These are phyloP conservation scores for Scaptomyza hsui DNA, from an alignment of 1,140 invertebrate species.

Conservation along the genomic window DNA sequence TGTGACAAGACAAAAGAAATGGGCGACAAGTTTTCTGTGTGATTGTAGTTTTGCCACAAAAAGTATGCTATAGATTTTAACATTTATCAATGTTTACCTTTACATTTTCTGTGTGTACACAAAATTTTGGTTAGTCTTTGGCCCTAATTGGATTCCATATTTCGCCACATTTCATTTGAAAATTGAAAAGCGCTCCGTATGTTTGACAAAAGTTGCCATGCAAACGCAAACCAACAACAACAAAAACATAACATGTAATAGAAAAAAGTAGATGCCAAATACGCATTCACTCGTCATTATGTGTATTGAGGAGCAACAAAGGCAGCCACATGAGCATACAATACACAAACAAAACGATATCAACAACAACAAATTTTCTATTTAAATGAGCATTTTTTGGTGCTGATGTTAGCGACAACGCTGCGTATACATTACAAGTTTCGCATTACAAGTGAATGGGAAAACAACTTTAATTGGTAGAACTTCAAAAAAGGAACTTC, in stretches of 20 bases:
- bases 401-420: constrained; percentile 18
- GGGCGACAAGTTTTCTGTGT: neutral
- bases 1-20: neutral
- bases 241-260: constrained; percentile 15
- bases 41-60: neutral
- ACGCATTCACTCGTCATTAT: constrained; percentile 34
- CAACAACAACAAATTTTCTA: constrained; percentile 33
- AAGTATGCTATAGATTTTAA: constrained; percentile 10
- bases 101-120: constrained; percentile 11
- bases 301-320: neutral
- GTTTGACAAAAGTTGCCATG: constrained; percentile 76
- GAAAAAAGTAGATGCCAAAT: constrained; percentile 12
- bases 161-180: constrained; percentile 46
- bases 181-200: constrained; percentile 35
- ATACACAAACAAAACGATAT: neutral
- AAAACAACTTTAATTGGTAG: constrained; percentile 66
- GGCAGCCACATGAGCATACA: constrained; percentile 20
- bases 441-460: constrained; percentile 48
- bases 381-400: constrained; percentile 6
- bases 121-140: constrained; percentile 27
- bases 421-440: constrained; percentile 73
- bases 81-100: constrained; percentile 30
- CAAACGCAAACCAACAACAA: constrained; percentile 57
- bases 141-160: constrained; percentile 74
- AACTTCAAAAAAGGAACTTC: constrained; percentile 63